phyloP scores from a whole-genome alignment of 2,888 invertebrate species.

The Cheilosia grossa region DNA sequence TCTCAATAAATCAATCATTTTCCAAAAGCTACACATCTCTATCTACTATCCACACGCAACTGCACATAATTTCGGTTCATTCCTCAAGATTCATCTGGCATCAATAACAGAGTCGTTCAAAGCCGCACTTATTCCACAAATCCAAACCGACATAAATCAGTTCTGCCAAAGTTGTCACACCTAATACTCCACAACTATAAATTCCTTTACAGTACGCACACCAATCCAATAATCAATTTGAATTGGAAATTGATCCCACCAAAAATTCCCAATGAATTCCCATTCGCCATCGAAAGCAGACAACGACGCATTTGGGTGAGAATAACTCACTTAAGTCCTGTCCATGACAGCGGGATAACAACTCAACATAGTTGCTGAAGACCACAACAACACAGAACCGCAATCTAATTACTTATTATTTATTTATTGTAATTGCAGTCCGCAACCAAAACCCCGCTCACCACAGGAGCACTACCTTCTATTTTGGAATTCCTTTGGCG shows the following conservation, averaged over 20 bases:
- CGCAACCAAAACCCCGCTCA: slow-evolving; percentile 46
- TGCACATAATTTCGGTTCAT: too few relatives aligned
- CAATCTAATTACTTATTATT: slow-evolving; percentile 77
- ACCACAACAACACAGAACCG: slow-evolving; percentile 64
- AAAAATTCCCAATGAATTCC: slow-evolving; percentile 44
- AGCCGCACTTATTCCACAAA: background rate
- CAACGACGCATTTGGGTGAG: background rate
- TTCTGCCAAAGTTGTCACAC: slow-evolving; percentile 51
- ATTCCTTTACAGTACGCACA: slow-evolving; percentile 31
- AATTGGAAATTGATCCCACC: slow-evolving; percentile 70
- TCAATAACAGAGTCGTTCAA: background rate
- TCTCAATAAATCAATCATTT: too few relatives aligned
- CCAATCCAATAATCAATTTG: slow-evolving; percentile 67
- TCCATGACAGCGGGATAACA: slow-evolving; percentile 67
- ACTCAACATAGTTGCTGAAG: slow-evolving; percentile 50
- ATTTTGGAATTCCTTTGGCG: slow-evolving; percentile 35
- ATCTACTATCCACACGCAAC: too few relatives aligned
- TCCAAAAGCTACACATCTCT: too few relatives aligned
- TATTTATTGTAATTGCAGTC: slow-evolving; percentile 73
- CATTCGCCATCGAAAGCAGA: background rate
- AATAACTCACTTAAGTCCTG: slow-evolving; percentile 73
- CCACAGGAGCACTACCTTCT: slow-evolving; percentile 42
- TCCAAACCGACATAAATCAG: slow-evolving; percentile 54
- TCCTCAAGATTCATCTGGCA: background rate
- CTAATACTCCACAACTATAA: slow-evolving; percentile 58